Evolutionary conservation across 2,797 vertebrate genomes (phyloP).

Genomic region (Darevskia nairensis): DNA sequence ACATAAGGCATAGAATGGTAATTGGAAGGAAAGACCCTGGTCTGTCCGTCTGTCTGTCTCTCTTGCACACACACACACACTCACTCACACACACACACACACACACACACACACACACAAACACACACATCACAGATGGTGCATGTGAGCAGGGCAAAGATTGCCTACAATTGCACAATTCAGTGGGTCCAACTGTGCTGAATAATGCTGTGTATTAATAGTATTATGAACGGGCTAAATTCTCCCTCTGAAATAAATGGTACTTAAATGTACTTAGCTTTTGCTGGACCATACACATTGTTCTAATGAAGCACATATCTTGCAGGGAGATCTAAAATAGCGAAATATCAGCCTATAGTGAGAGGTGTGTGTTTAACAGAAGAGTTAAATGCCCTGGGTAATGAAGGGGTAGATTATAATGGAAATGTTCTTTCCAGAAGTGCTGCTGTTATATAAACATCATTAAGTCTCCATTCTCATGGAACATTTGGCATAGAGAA

Average conservation of each 20-base stretch:
- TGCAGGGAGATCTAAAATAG: conserved; percentile 25
- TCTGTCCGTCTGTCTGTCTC: no score
- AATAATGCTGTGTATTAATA: neutral
- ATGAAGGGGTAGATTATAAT: conserved; percentile 58
- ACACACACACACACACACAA: no score
- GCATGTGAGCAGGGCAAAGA: neutral
- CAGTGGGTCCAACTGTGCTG: neutral
- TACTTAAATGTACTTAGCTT: neutral
- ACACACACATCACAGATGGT: neutral
- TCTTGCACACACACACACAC: no score
- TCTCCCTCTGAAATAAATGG: neutral
- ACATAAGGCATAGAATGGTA: no score
- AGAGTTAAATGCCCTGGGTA: conserved; percentile 62
- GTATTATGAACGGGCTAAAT: neutral
- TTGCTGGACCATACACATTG: neutral
- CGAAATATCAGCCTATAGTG: conserved; percentile 55
- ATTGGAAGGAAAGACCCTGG: neutral
- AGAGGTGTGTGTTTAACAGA: conserved; percentile 46
- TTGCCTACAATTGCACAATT: neutral
- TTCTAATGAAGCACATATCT: neutral
- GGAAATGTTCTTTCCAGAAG: conserved; percentile 68
- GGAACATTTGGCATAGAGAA: conserved; percentile 66
- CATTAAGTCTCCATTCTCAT: conserved; percentile 69
- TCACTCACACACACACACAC: no score
- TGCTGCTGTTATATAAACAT: conserved; percentile 69